A percentile compares a stretch with the other conserved stretches of the same genome.
Conservation (phyloP, 2,888 invertebrate genomes). For the Pterobdella sp. region DNA sequence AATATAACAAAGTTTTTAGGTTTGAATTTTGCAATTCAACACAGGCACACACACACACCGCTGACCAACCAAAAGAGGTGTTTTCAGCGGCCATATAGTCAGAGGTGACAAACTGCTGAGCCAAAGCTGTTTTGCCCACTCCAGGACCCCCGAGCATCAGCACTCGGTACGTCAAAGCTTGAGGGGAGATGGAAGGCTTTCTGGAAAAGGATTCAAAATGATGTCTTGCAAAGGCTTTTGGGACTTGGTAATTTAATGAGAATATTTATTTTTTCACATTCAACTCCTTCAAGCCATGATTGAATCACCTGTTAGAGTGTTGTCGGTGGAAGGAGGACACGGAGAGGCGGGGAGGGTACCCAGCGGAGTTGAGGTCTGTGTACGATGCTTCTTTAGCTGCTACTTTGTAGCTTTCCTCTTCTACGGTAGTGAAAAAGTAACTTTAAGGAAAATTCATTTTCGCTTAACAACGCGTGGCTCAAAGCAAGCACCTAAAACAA, state of each 20-base stretch:
- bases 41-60: not conserved
- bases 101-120: conserved; percentile 37
- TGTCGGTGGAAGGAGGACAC: not conserved
- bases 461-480: too few relatives aligned
- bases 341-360: not conserved
- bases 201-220: not conserved
- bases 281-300: too few relatives aligned
- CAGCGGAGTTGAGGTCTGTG: not conserved
- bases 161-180: conserved; percentile 25
- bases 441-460: too few relatives aligned
- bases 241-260: too few relatives aligned
- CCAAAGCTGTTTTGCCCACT: conserved; percentile 37
- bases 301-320: not conserved
- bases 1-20: too few relatives aligned
- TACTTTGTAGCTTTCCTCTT: not conserved
- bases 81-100: conserved; percentile 38
- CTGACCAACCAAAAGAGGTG: conserved; percentile 36
- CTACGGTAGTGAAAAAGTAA: too few relatives aligned
- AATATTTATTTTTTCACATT: too few relatives aligned
- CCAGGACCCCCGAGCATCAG: conserved; percentile 37
- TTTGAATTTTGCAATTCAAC: not conserved
- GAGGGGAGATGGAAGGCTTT: conserved; percentile 18
- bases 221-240: not conserved
- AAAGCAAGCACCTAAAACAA: too few relatives aligned
- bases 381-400: not conserved